Evolutionary conservation across 2,888 invertebrate genomes (phyloP).

Genomic region (Philaethria dido): DNA sequence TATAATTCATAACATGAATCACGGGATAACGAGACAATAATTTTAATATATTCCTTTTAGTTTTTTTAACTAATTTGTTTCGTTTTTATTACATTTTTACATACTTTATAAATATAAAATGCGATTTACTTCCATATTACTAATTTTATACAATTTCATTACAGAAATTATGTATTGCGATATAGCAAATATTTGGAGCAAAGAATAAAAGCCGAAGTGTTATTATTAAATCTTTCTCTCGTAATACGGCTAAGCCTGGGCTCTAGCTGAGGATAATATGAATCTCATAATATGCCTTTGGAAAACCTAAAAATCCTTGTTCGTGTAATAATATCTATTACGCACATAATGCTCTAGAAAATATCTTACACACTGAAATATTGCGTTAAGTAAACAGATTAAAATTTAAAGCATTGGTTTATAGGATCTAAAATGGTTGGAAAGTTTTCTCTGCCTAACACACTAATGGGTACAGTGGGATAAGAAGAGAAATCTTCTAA

Average conservation of each 20-base stretch:
- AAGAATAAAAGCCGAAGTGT: slow-evolving; percentile 19
- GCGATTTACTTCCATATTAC: background rate
- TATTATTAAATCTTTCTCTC: slow-evolving; percentile 33
- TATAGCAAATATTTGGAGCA: slow-evolving; percentile 18
- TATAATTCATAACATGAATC: too few species aligned
- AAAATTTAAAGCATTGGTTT: background rate
- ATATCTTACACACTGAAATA: background rate
- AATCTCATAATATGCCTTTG: slow-evolving; percentile 30
- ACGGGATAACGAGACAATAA: too few species aligned
- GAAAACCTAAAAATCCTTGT: slow-evolving; percentile 10
- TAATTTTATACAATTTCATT: background rate
- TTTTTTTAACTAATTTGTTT: too few species aligned
- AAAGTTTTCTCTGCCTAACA: too few species aligned
- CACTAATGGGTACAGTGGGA: too few species aligned
- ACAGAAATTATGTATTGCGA: background rate
- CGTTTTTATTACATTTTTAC: too few species aligned
- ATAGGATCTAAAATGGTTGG: too few species aligned
- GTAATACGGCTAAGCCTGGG: slow-evolving; percentile 33
- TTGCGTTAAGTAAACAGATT: background rate
- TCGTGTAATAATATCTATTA: background rate
- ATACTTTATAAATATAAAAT: too few species aligned
- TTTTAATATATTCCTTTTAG: too few species aligned
- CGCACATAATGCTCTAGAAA: background rate
- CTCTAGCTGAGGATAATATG: slow-evolving; percentile 33
- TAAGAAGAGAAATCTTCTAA: too few species aligned